Evolutionary conservation across 2,797 vertebrate genomes (phyloP).

Genomic region (Coregonus suidteri): DNA sequence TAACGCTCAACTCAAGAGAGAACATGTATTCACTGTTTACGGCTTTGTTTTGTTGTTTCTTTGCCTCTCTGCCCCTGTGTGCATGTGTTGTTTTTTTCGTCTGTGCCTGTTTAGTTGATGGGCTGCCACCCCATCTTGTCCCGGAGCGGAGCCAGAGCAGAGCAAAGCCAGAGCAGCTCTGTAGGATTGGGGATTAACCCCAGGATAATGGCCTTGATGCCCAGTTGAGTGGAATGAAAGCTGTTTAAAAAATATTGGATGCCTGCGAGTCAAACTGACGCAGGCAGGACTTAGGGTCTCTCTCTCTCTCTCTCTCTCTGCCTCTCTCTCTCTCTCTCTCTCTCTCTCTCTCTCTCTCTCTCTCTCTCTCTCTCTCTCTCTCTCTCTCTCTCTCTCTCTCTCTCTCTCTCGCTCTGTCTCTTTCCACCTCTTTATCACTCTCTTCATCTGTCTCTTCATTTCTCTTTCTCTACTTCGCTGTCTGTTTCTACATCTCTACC

Average conservation of each 20-base stretch:
- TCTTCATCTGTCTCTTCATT: too few relatives aligned
- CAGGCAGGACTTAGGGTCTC: constrained; percentile 17
- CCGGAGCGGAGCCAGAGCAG: constrained; percentile 52
- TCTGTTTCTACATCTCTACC: constrained; percentile 13
- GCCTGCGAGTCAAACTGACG: constrained; percentile 64
- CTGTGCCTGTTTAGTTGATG: constrained; percentile 66
- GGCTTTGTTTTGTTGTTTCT: constrained; percentile 20
- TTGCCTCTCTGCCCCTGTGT: constrained; percentile 22
- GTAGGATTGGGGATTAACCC: constrained; percentile 80
- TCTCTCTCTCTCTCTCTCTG: background rate
- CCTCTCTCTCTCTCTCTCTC: background rate
- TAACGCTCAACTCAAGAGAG: background rate
- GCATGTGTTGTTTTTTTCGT: constrained; percentile 63
- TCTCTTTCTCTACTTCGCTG: background rate
- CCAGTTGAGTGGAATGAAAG: constrained; percentile 79
- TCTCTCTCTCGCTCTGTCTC: background rate
- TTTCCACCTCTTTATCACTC: too few relatives aligned
- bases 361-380: background rate
- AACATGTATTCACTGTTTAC: background rate
- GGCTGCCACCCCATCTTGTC: constrained; percentile 64
- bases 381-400: background rate
- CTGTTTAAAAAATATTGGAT: constrained; percentile 80
- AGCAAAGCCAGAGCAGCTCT: constrained; percentile 26
- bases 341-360: background rate
- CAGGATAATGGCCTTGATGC: constrained; percentile 79